Conservation (phyloP, 1,140 invertebrate genomes). For the Armadillidium nasatum region DNA sequence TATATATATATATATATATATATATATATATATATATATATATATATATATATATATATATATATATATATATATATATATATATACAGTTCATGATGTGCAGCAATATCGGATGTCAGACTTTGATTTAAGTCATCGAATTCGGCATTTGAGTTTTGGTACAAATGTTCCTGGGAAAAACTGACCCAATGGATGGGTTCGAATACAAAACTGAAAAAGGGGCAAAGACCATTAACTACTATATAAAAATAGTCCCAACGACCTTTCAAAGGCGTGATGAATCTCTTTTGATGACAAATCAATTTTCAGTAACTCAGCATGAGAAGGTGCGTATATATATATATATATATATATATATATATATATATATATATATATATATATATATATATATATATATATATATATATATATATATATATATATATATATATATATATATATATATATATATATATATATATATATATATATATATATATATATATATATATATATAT, state of each 20-base stretch:
- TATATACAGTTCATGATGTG: slow-evolving; percentile 3
- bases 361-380: too few species aligned
- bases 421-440: too few species aligned
- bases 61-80: too few species aligned
- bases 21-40: too few species aligned
- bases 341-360: background rate
- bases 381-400: too few species aligned
- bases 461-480: too few species aligned
- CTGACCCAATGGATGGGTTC: background rate
- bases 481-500: too few species aligned
- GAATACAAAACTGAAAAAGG: background rate
- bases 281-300: background rate
- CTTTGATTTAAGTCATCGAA: slow-evolving; percentile 14
- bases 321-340: background rate
- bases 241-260: slow-evolving; percentile 9
- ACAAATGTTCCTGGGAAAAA: slow-evolving; percentile 1
- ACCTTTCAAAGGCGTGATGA: background rate
- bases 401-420: too few species aligned
- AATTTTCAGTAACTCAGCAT: slow-evolving; percentile 9
- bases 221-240: background rate
- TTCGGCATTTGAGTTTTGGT: slow-evolving; percentile 13
- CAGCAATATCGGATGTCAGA: slow-evolving; percentile 13
- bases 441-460: too few species aligned
- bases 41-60: too few species aligned
- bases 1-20: too few species aligned